These are phyloP conservation scores for Hylaeus volcanicus DNA, from an alignment of 1,140 invertebrate species.

Conservation along the genomic window DNA sequence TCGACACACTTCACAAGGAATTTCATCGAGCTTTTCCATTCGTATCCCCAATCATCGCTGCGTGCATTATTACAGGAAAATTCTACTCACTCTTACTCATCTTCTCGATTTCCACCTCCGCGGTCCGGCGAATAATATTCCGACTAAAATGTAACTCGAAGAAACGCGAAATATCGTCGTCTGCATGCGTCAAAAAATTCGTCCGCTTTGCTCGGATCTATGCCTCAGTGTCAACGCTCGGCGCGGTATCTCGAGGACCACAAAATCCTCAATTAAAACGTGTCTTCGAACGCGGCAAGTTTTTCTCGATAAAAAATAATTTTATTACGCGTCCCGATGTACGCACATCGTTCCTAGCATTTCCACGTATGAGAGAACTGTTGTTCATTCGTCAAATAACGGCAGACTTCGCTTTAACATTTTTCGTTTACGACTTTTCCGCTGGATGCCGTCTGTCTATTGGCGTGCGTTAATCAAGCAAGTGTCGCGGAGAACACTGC, in stretches of 20 bases:
- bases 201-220: too few species aligned
- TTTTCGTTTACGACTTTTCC: background rate
- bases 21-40: too few species aligned
- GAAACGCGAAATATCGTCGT: too few species aligned
- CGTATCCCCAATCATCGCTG: too few species aligned
- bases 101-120: background rate
- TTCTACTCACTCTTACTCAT: slow-evolving; percentile 51
- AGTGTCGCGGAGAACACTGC: slow-evolving; percentile 54
- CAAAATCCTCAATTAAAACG: too few species aligned
- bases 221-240: background rate
- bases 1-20: too few species aligned
- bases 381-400: background rate
- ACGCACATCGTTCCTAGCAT: background rate
- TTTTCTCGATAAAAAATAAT: too few species aligned
- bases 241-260: background rate
- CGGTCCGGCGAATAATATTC: background rate
- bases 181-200: too few species aligned
- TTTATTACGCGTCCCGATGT: too few species aligned
- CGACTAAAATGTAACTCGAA: too few species aligned
- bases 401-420: background rate
- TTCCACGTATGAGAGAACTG: background rate
- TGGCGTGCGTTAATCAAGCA: slow-evolving; percentile 32
- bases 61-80: background rate
- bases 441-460: background rate
- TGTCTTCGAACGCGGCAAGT: too few species aligned